Base-by-base conservation (phyloP, 2,113 vertebrate species). In the Haemorhous mexicanus region DNA sequence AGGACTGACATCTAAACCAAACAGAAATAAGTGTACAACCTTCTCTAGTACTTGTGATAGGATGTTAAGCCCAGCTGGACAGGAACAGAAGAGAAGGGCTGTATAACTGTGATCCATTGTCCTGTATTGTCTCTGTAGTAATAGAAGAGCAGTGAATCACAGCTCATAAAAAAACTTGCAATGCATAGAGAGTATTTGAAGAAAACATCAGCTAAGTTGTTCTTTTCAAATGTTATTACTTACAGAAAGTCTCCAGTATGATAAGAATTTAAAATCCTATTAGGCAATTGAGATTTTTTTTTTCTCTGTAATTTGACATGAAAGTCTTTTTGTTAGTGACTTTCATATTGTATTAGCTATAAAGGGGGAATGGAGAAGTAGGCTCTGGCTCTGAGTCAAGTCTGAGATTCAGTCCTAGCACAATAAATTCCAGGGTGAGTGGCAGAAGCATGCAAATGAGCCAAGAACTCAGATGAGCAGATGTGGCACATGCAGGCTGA, bases 221-320 rank as follows among this genome's bases (percentile, higher is more conserved):
- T 93, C 85, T 93, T 97, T 96, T 92, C 80, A 95, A 80, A 84
- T 87, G 73, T 81, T 93, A 59, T 68, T 95, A 73, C 78, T 87
- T 92, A 92, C 74, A 92, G 91, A 95, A 96, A 96, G 74, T 92
- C 91, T 82, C 78, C 53, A 84, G 52, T 77, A 91, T 88, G 95
- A 95, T 93, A 96, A 95, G 84, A 94, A 95, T 94, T 96, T 96
- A 82, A 97, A 97, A 96, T 90, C 86, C 85, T 94, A 84, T 95
- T 96, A 97, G 78, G 90, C 92, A 84, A 91, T 70, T 95, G 69
- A 90, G 68, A 76, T 53, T 91, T 94, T 91, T 81, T 81, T 91
- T 81, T 77, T 30, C 3, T 37, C 67, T 89, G 50, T 96, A 97
- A 96, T 97, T 95, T 94, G 93, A 95, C 91, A 95, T 90, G 74